Base-by-base conservation (phyloP, 2,888 invertebrate genomes). In the Anarsia innoxiella region DNA sequence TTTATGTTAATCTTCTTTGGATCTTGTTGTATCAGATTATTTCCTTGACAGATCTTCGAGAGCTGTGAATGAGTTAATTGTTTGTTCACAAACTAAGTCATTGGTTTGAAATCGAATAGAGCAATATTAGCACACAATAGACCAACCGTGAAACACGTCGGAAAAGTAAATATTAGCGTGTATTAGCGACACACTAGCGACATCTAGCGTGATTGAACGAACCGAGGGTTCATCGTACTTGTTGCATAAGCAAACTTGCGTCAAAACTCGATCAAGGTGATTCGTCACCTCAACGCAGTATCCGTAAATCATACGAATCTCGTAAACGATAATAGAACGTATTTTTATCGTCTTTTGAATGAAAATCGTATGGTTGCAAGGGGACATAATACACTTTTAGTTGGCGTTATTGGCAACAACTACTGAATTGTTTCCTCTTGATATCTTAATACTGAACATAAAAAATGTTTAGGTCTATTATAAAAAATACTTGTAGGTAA, bases 221-320 rank as follows among this genome's bases (percentile, higher is more conserved):
- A 40, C 39, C 36, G 13, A n/a, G 50, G 52, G 78, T 65, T 77
- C 74, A 61, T 61, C 51, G 70, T 46, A 56, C 78, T 51, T 48
- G 58, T 78, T 78, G 73, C 78, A 74, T 78, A 76, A 76, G 70
- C 68, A 57, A 56, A 57, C 59, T 44, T 54, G 55, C 69, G 65
- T 70, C 69, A 70, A 68, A 77, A 69, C 66, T 75, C 75, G 74
- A 79, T 76, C 77, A 76, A 77, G 77, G 77, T 73, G 66, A 76
- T 63, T 58, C 61, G 55, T 65, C 63, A 64, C 53, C 56, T 51
- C 40, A 41, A 44, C 48, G 42, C 28, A 36, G 37, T 40, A 19
- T 16, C 13, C 44, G 37, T 44, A 48, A 46, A 51, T 47, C 44
- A 26, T 14, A 23, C 9, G 23, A 33, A 6, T 14, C 9, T 2